Conservation (phyloP, 2,888 invertebrate species). For the Sarcophaga rosellei region DNA sequence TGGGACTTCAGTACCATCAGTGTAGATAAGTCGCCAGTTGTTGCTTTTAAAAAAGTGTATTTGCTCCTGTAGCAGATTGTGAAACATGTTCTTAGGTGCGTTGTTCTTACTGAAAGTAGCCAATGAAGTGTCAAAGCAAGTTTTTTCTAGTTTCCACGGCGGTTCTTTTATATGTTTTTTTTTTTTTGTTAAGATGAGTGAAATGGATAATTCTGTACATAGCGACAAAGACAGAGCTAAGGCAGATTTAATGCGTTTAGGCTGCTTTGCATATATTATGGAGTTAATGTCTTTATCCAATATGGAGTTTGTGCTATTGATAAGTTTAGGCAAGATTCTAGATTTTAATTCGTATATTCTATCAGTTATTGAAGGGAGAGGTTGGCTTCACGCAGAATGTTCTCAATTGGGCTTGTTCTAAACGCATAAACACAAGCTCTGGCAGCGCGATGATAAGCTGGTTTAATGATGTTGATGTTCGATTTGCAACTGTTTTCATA, state of each 20-base stretch:
- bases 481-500: neutral
- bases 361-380: too few species aligned
- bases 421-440: neutral
- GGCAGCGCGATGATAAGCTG: conserved; percentile 1
- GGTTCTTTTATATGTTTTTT: too few species aligned
- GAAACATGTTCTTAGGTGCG: neutral
- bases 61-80: neutral
- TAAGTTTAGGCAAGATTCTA: neutral
- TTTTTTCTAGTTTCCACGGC: too few species aligned
- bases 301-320: neutral
- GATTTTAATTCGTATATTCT: neutral
- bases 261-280: too few species aligned
- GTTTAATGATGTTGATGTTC: conserved; percentile 7
- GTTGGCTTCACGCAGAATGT: neutral
- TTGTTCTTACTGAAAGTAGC: too few species aligned
- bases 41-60: neutral
- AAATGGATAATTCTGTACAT: too few species aligned
- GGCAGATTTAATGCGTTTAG: too few species aligned
- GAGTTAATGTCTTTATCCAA: conserved; percentile 1
- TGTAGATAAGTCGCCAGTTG: neutral
- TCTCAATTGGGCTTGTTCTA: conserved; percentile 5
- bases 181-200: too few species aligned
- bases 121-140: too few species aligned
- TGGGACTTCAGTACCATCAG: too few species aligned
- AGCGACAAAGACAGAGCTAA: too few species aligned